Evolutionary conservation across 1,140 invertebrate species (phyloP), one percentile per base, ranked within the genome.

Genomic region (Orchestia grillus): DNA sequence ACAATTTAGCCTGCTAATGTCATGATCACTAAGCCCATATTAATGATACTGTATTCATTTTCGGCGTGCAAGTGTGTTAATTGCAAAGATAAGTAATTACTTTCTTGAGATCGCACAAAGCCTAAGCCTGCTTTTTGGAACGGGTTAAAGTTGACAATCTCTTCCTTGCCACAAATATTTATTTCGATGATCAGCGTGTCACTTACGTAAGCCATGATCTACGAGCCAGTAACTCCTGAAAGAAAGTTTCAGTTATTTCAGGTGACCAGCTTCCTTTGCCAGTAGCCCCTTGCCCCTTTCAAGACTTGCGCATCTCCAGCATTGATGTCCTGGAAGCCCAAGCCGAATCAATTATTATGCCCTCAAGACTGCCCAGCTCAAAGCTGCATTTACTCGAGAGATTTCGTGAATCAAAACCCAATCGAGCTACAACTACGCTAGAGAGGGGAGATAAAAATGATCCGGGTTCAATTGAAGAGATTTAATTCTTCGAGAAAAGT

Each of bases 401-500:
- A 77, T 77, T 77, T 77, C 62, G 62, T 77, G 62, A 77, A 77
- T 77, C 62, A 77, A 77, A 77, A 77, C 62, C 62, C 62, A 77
- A 36, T 77, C 15, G 11, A 19, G 28, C 88, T 91, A 42, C 88
- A 91, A 42, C 88, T 91, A 91, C 41, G 41, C 88, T 42, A 43
- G 88, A 42, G 44, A 44, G 88, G 88, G 88, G 44, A 42, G 41
- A 43, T 44, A 91, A 91, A 91, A 44, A 44, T 41, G 88, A 42
- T 91, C 41, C 41, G 15, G 88, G 11, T 43, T 91, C 44, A 42
- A 91, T 91, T 91, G 88, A 91, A 44, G 41, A 16, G 41, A 91
- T 42, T 43, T 91, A 91, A 91, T 43, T 44, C 88, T 42, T 8
- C 88, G 44, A 91, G 88, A 91, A 91, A 91, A 91, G 44, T 91